Evolutionary conservation across 2,113 vertebrate genomes (phyloP), one percentile per base, ranked within the genome.

Genomic region (Tinamus guttatus): DNA sequence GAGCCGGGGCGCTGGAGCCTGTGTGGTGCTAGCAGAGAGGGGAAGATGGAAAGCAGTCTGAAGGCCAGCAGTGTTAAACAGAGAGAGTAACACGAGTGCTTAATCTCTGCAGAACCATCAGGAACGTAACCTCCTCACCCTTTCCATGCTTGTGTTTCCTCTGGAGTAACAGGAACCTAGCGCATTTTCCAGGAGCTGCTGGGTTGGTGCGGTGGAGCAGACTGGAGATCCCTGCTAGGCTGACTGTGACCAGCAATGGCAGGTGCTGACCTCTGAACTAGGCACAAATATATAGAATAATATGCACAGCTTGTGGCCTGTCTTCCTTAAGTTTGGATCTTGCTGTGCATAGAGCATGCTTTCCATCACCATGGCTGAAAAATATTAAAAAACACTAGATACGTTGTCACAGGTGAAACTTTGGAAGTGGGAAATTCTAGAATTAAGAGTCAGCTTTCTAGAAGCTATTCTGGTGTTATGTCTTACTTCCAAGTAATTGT

Each of bases 91-190:
- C 13, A 6, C n/a, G 5, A 69, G 25, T 2, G 5, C 1, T 28
- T 4, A 1, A 20, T 32, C 45, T 38, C 52, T 3, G 21, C 27
- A 14, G 47, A 19, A 45, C 1, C 2, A 5, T 0, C 9, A 52
- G n/a, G n/a, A 14, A 25, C 12, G 17, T 1, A 0, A 24, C 5
- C 20, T 7, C 36, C 30, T 68, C 7, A 12, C 28, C 40, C n/a
- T 47, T 49, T 40, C 58, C 41, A 2, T 5, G 5, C 15, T 20
- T 67, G 22, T 47, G 21, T 89, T 17, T 25, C 47, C 63, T 19
- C 20, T 22, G 5, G n/a, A 56, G 63, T 10, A 18, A 2, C 1
- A 2, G 47, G 74, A 1, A 14, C 0, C 11, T 9, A 49, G 5
- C 3, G 10, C 34, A 63, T 40, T 54, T 9, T 54, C 13, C 80